Conservation (phyloP, 2,113 vertebrate genomes). For the Balaeniceps rex region DNA sequence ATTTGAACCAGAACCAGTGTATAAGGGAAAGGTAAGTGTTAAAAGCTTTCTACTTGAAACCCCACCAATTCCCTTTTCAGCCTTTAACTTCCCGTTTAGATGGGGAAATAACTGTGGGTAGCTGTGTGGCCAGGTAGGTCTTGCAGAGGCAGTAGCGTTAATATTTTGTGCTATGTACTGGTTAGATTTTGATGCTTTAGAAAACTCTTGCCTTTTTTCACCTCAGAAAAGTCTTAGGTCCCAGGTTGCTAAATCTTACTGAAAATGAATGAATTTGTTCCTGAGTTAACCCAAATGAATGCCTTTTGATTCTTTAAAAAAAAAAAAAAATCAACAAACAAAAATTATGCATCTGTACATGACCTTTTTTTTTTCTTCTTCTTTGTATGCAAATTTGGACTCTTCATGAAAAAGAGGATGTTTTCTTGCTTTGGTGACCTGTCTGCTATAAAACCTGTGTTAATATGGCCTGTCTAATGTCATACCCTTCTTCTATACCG, state of each 20-base stretch:
- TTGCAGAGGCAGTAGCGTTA: not conserved
- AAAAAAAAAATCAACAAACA: not conserved
- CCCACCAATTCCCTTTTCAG: not conserved
- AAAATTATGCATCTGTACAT: not conserved
- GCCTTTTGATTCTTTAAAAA: not conserved
- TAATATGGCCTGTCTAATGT: not conserved
- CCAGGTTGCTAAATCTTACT: not conserved
- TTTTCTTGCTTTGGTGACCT: not conserved
- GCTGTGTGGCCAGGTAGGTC: not conserved
- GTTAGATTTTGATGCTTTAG: not conserved
- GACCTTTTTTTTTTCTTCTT: not conserved
- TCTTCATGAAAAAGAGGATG: not conserved
- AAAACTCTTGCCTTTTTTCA: not conserved
- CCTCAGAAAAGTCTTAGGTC: not conserved
- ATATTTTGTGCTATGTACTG: not conserved
- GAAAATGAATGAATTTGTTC: not conserved
- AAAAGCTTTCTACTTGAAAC: not conserved
- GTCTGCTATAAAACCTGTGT: not conserved
- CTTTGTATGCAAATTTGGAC: not conserved
- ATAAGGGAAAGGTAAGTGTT: not conserved
- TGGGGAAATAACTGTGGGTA: not conserved
- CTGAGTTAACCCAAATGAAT: not conserved
- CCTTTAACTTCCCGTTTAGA: not conserved
- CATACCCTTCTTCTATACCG: not conserved
- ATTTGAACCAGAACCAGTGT: not conserved